Conservation (phyloP, 1,140 invertebrate genomes). For the Diorhabda sublineata region DNA sequence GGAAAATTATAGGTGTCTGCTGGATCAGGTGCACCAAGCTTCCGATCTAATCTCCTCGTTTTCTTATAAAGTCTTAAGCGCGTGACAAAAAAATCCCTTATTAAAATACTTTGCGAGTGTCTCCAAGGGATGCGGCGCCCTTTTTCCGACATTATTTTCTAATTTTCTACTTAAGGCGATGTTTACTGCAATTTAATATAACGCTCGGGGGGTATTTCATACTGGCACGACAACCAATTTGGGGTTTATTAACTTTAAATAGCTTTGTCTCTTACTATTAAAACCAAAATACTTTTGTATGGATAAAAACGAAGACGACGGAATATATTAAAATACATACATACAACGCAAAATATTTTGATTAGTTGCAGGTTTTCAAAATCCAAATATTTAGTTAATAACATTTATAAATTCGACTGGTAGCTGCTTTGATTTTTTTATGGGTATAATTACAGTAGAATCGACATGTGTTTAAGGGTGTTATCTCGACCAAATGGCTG, state of each 20-base stretch:
- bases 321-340: too few relatives aligned
- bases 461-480: too few relatives aligned
- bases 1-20: constrained; percentile 31
- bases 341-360: too few relatives aligned
- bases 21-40: constrained; percentile 27
- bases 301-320: too few relatives aligned
- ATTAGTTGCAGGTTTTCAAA: too few relatives aligned
- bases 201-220: constrained; percentile 5
- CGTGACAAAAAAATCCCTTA: constrained; percentile 36
- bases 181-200: constrained; percentile 29
- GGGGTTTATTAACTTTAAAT: constrained; percentile 11
- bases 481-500: too few relatives aligned
- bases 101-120: constrained; percentile 35
- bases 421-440: too few relatives aligned
- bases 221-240: constrained; percentile 14
- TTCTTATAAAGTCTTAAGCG: constrained; percentile 30
- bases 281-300: background rate
- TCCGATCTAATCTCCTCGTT: constrained; percentile 29
- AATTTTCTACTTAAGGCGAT: constrained; percentile 29
- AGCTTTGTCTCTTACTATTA: background rate
- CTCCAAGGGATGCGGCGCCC: constrained; percentile 22
- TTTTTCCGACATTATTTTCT: constrained; percentile 24
- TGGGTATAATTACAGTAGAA: too few relatives aligned
- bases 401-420: too few relatives aligned
- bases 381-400: too few relatives aligned